phyloP scores from a whole-genome alignment of 64 coral and sea anemone species.

The Stichodactyla mertensii region DNA sequence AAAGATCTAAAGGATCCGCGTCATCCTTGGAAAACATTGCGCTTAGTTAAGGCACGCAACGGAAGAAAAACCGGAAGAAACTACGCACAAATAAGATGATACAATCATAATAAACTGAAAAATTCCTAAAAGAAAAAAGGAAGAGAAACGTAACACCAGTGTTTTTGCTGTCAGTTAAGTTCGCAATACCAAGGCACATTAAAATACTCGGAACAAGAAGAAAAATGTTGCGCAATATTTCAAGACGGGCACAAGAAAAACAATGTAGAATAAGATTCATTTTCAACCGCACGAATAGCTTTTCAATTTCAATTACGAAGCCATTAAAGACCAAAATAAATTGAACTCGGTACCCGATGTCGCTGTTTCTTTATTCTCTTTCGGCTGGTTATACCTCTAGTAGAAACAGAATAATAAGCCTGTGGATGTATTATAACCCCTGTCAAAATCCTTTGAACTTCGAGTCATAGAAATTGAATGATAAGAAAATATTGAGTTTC shows the following conservation, averaged over 20 bases:
- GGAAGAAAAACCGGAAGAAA: slow-evolving; percentile 5
- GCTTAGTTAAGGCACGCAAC: not conserved
- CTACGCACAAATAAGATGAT: not conserved
- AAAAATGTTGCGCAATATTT: not conserved
- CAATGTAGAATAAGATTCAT: not conserved
- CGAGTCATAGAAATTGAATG: not conserved
- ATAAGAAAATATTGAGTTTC: slow-evolving; percentile 6
- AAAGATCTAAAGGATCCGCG: not conserved
- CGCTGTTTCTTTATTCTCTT: slow-evolving; percentile 19
- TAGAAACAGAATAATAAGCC: not conserved
- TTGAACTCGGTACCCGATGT: not conserved
- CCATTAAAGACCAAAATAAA: slow-evolving; percentile 9
- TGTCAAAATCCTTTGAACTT: not conserved
- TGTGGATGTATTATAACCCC: not conserved
- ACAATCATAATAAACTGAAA: not conserved
- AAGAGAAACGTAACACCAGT: not conserved
- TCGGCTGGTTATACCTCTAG: slow-evolving; percentile 12
- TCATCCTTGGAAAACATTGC: not conserved
- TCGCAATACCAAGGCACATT: not conserved
- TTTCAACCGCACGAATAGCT: not conserved
- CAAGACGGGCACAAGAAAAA: not conserved
- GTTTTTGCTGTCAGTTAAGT: not conserved
- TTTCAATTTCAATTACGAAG: slow-evolving; percentile 14
- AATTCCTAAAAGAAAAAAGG: not conserved
- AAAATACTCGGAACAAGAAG: not conserved